A percentile compares a stretch with the other conserved stretches of the same genome.
Evolutionary conservation across 2,113 vertebrate genomes (phyloP).

Genomic region (Mungos mungo): DNA sequence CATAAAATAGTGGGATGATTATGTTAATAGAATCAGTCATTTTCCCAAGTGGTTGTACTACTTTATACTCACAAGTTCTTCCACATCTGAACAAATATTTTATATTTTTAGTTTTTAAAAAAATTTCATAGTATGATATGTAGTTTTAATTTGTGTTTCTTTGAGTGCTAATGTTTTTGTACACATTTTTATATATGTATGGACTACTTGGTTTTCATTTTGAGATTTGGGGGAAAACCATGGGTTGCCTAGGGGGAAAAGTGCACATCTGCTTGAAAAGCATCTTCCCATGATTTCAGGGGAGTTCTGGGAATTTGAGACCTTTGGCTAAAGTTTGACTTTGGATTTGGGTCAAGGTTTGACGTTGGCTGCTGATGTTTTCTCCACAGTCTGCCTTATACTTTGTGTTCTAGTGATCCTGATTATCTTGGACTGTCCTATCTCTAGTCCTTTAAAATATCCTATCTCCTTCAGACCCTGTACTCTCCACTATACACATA

Average conservation of each 20-base stretch:
- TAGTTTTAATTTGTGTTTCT: neutral
- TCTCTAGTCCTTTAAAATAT: neutral
- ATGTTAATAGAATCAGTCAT: neutral
- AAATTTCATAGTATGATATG: neutral
- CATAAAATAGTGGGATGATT: neutral
- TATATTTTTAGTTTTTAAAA: neutral
- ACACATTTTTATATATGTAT: neutral
- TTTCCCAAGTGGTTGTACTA: neutral
- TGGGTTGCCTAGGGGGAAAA: neutral
- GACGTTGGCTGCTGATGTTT: neutral
- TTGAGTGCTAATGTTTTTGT: neutral
- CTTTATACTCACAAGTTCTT: neutral
- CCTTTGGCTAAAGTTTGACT: neutral
- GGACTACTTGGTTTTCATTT: neutral
- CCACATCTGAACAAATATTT: neutral
- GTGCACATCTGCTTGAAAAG: neutral
- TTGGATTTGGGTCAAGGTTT: neutral
- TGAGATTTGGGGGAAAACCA: neutral
- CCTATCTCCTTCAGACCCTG: neutral
- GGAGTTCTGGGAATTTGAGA: rapidly evolving
- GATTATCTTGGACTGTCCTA: neutral
- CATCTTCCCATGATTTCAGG: neutral
- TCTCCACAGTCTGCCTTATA: neutral
- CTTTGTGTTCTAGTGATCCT: neutral
- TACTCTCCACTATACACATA: neutral